These are phyloP conservation scores for Chaenocephalus aceratus DNA, from an alignment of 2,113 vertebrate species.

Conservation along the genomic window DNA sequence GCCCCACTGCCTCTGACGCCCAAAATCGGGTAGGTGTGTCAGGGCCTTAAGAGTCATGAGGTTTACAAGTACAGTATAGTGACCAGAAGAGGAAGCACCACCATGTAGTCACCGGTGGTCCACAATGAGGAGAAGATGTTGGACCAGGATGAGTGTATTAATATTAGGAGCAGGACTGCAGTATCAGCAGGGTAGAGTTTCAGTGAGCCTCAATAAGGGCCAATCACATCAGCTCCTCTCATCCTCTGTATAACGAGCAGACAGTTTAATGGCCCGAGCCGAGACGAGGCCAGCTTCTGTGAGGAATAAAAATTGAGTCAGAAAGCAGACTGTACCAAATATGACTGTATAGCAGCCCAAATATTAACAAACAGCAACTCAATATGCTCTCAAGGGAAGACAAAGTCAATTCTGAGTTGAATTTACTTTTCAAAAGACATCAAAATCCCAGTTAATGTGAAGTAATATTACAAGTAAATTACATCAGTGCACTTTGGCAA, in stretches of 20 bases:
- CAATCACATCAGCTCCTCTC: constrained; percentile 43
- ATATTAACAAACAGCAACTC: constrained; percentile 9
- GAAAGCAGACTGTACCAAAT: constrained; percentile 10
- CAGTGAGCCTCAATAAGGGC: constrained; percentile 26
- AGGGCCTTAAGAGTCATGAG: not conserved
- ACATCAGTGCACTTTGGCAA: constrained; percentile 30
- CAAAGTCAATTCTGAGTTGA: not conserved
- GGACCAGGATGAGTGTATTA: constrained; percentile 6
- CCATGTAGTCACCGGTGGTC: not conserved
- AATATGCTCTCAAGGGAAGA: constrained; percentile 1
- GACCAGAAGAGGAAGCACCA: not conserved
- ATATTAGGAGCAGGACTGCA: constrained; percentile 19
- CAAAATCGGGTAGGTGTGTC: no score
- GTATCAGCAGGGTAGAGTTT: constrained; percentile 20
- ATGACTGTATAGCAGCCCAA: constrained; percentile 5
- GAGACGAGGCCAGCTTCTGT: constrained; percentile 15
- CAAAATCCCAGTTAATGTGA: constrained; percentile 4
- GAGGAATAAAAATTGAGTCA: constrained; percentile 12
- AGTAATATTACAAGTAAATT: constrained; percentile 8
- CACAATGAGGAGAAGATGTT: not conserved
- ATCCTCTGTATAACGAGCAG: constrained; percentile 18
- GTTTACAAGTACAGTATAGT: constrained; percentile 4
- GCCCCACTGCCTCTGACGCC: no score
- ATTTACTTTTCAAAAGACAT: constrained; percentile 34
- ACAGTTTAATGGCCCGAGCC: constrained; percentile 35